Evolutionary conservation across 2,797 vertebrate genomes (phyloP).

Genomic region (Gadopsis marmoratus): DNA sequence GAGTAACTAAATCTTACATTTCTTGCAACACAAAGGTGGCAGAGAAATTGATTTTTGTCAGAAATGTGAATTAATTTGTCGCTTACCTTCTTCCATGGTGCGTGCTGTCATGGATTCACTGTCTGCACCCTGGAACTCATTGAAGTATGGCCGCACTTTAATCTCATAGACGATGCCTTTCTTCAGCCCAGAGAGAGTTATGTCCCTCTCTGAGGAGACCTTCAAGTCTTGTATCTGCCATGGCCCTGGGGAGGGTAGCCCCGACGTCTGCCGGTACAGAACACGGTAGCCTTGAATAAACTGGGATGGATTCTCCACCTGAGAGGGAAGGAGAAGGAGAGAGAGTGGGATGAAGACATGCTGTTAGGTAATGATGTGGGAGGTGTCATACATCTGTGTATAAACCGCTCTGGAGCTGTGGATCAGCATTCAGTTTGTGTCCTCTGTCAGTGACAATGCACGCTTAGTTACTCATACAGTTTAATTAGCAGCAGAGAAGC

Average conservation of each 20-base stretch:
- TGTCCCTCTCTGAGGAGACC: conserved; percentile 90
- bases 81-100: conserved; percentile 94
- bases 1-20: conserved; percentile 43
- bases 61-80: conserved; percentile 31
- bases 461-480: conserved; percentile 53
- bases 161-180: conserved; percentile 96
- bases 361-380: conserved; percentile 33
- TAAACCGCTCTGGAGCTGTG: conserved; percentile 39
- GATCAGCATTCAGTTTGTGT: conserved; percentile 46
- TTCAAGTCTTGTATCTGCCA: conserved; percentile 94
- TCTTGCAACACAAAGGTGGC: conserved; percentile 23
- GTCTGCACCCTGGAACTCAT: conserved; percentile 97
- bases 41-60: conserved; percentile 29
- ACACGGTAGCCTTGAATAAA: conserved; percentile 97
- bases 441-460: conserved; percentile 32
- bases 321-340: conserved; percentile 22
- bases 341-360: conserved; percentile 36
- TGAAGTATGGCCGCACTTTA: conserved; percentile 96
- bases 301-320: conserved; percentile 96
- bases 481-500: conserved; percentile 49
- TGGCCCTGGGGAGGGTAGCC: conserved; percentile 86
- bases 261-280: conserved; percentile 92
- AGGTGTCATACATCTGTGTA: conserved; percentile 46
- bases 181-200: conserved; percentile 89
- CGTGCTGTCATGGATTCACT: conserved; percentile 95